Percentiles rank a stretch among this genome's conserved stretches.
Conservation (phyloP, 2,888 invertebrate species). For the Polyommatus icarus region DNA sequence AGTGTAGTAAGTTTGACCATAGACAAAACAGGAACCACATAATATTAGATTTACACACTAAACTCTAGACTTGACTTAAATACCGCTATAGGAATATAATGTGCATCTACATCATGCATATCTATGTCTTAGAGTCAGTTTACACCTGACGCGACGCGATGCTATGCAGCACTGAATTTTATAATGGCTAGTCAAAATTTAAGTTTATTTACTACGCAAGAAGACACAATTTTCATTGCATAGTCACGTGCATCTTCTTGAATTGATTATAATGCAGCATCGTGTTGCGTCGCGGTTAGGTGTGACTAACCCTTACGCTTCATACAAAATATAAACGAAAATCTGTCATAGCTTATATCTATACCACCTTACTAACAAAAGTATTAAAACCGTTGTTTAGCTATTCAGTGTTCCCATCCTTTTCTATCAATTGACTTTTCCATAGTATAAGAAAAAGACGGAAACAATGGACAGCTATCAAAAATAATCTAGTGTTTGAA, state of each 20-base stretch:
- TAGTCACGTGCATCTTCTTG: not conserved
- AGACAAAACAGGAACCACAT: not conserved
- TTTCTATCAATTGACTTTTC: not conserved
- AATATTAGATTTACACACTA: not conserved
- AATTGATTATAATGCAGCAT: not conserved
- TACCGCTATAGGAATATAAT: slow-evolving; percentile 13
- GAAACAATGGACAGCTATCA: not conserved
- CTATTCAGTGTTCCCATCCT: not conserved
- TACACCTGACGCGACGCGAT: not conserved
- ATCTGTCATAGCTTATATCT: slow-evolving; percentile 42
- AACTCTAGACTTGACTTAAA: not conserved
- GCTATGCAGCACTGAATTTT: not conserved
- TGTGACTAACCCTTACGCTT: slow-evolving; percentile 32
- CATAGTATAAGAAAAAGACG: not conserved
- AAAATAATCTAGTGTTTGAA: not conserved
- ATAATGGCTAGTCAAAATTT: not conserved
- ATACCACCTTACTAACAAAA: slow-evolving; percentile 36
- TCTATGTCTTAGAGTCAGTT: not conserved
- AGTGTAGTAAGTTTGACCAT: not conserved
- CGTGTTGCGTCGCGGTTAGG: not conserved
- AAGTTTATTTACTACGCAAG: not conserved
- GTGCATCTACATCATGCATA: slow-evolving; percentile 17
- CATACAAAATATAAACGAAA: slow-evolving; percentile 38
- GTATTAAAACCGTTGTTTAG: not conserved
- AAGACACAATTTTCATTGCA: not conserved